Conservation (phyloP, 2,797 vertebrate species). For the Lemur catta region DNA sequence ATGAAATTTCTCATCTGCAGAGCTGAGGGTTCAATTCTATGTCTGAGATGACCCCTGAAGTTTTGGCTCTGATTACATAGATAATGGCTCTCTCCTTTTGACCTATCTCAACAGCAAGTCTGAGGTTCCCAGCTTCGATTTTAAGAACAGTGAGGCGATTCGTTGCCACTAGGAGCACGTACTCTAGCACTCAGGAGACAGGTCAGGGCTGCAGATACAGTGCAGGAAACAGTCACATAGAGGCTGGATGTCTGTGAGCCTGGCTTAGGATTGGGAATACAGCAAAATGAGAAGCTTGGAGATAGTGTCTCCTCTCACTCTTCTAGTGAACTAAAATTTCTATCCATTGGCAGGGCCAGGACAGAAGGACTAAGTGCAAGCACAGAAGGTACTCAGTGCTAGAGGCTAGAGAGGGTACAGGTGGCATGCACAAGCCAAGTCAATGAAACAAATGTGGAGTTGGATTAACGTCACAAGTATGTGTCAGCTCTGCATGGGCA, state of each 20-base stretch:
- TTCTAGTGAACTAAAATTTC: neutral
- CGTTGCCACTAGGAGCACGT: neutral
- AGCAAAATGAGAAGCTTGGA: neutral
- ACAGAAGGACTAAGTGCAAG: neutral
- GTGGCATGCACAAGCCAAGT: neutral
- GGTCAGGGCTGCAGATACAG: neutral
- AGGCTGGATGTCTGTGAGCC: neutral
- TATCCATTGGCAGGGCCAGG: neutral
- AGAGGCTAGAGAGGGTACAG: neutral
- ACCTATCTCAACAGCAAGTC: neutral
- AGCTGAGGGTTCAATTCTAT: neutral
- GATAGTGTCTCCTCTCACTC: neutral
- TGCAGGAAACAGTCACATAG: neutral
- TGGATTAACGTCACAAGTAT: neutral
- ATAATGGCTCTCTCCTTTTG: neutral
- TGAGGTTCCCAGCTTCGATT: neutral
- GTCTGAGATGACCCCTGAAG: neutral
- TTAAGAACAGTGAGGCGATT: neutral
- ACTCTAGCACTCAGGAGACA: neutral
- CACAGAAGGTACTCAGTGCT: neutral
- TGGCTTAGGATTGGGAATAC: neutral
- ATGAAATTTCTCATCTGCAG: neutral
- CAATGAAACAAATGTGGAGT: neutral
- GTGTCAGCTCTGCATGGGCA: neutral
- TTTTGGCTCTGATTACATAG: neutral